Percentiles rank a stretch among this genome's conserved stretches.
Conservation (phyloP, 1,140 invertebrate species). For the Penaeus japonicus region DNA sequence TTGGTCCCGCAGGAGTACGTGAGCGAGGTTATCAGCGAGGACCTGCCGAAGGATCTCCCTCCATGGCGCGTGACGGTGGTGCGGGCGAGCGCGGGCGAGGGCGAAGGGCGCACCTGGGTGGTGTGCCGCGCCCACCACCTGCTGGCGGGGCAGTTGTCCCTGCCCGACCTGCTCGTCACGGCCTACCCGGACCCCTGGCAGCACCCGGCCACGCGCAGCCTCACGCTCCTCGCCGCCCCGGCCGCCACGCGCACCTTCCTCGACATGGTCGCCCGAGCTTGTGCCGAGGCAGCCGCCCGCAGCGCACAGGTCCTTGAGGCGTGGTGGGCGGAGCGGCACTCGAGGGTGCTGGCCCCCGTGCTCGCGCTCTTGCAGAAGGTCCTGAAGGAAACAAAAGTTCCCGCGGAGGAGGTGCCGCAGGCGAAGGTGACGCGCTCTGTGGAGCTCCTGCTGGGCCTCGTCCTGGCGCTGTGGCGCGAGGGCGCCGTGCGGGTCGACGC, state of each 20-base stretch:
- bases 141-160: slow-evolving; percentile 1
- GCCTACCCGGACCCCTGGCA: slow-evolving; percentile 48
- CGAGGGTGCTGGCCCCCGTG: neutral
- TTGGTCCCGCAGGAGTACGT: slow-evolving; percentile 28
- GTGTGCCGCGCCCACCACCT: slow-evolving; percentile 41
- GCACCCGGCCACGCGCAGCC: slow-evolving; percentile 30
- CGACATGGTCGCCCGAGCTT: neutral
- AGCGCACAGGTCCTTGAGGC: no score
- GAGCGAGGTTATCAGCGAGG: slow-evolving; percentile 40
- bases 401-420: neutral
- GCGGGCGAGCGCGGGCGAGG: neutral
- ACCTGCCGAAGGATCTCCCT: slow-evolving; percentile 24
- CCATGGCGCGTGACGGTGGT: slow-evolving; percentile 38
- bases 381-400: neutral
- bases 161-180: slow-evolving; percentile 29
- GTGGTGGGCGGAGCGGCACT: neutral
- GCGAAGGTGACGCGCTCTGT: neutral
- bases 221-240: slow-evolving; percentile 36
- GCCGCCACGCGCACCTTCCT: slow-evolving; percentile 6
- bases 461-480: neutral
- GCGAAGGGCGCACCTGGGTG: slow-evolving; percentile 32
- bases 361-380: neutral
- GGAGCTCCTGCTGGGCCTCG: neutral
- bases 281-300: neutral
- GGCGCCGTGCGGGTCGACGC: neutral